Base-by-base conservation (phyloP, 2,888 invertebrate genomes). In the Spicauda simplicius region DNA sequence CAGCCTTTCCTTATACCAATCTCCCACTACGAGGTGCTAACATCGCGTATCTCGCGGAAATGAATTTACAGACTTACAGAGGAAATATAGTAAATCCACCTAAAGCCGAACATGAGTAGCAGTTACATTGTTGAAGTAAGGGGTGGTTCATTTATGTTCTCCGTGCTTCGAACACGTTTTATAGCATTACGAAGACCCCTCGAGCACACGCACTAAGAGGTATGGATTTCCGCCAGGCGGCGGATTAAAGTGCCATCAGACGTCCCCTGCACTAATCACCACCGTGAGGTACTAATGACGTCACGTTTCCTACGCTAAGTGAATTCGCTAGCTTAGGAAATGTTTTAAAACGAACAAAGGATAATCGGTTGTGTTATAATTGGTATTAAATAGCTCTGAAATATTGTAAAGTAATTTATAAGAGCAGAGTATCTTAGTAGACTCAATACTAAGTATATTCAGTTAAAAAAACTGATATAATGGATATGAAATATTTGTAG, bases 181-280 rank as follows among this genome's bases (percentile, higher is more conserved):
- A 70, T 61, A 54, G 68, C 68, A 68, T 70, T 68, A 71, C 63
- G 63, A 60, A 69, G 68, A 60, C 53, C 70, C 61, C 64, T 67
- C 52, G 64, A 71, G 68, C 68, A 65, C 66, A 56, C 69, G 57
- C 66, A 64, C 70, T 64, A 66, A 71, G 70, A 68, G 71, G 68
- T 70, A 71, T 71, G 64, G 70, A 70, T 70, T 70, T 68, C 65
- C 70, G 64, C 63, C 70, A 68, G 71, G 30, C 59, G 54, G 59
- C 59, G 59, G 60, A 60, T 60, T 66, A 55, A 55, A 66, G 60
- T 60, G 66, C 60, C 33, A 60, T 66, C 55, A 66, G 66, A 60
- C 66, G 45, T 59, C 53, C 59, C 54, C 45, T 55, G 55, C 66
- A 66, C 60, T 66, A 66, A 66, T 60, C 66, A 55, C 55, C 60